Percentiles rank a stretch among this genome's conserved stretches.
phyloP scores from a whole-genome alignment of 2,888 invertebrate genomes.

The Pristionchus exspectatus region DNA sequence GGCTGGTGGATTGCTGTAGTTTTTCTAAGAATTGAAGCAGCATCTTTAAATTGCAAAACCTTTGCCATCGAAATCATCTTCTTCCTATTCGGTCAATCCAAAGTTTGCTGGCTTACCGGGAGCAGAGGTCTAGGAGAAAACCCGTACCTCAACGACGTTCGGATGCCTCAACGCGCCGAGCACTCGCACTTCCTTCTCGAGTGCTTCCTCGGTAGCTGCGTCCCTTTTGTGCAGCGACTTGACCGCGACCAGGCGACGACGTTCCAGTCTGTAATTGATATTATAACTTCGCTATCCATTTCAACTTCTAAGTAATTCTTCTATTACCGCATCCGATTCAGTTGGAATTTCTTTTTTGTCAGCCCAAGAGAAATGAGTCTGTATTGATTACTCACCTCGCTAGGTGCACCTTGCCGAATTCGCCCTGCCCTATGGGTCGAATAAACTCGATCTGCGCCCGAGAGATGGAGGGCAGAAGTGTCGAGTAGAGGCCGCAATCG shows the following conservation, averaged over 20 bases:
- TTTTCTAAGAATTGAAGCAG: no score
- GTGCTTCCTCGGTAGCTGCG: conserved; percentile 67
- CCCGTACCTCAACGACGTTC: conserved; percentile 69
- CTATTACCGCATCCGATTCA: no score
- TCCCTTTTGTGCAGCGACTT: conserved; percentile 64
- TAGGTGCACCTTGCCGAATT: conserved; percentile 67
- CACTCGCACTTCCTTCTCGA: conserved; percentile 71
- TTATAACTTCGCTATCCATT: no score
- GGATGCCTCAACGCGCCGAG: conserved; percentile 70
- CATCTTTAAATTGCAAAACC: no score
- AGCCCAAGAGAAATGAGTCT: no score
- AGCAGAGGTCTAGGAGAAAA: no score
- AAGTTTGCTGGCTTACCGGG: no score
- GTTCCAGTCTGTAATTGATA: neutral
- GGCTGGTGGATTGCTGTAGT: no score
- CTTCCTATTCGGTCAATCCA: no score
- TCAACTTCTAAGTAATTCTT: no score
- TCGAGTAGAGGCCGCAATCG: conserved; percentile 68
- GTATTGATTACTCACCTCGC: neutral
- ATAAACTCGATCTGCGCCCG: conserved; percentile 84
- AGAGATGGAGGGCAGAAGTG: conserved; percentile 68
- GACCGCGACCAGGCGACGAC: conserved; percentile 57
- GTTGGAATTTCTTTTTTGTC: no score
- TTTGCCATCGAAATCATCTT: no score
- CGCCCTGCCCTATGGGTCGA: conserved; percentile 65